Conservation (phyloP, 2,797 vertebrate genomes). For the Erethizon dorsatum region DNA sequence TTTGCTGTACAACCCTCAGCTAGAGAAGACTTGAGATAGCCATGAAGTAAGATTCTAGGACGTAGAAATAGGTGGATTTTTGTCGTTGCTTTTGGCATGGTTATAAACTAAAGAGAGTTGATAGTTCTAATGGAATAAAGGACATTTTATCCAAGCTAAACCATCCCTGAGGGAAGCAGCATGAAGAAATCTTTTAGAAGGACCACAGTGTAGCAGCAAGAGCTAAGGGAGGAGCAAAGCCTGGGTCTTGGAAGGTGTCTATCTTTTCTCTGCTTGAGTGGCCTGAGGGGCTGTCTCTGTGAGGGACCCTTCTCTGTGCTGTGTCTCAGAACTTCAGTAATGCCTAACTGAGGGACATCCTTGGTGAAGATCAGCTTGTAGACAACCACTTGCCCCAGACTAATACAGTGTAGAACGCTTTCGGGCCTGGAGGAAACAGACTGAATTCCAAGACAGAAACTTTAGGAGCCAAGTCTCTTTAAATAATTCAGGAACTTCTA, state of each 20-base stretch:
- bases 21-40: slow-evolving; percentile 43
- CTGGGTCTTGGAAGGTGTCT: neutral
- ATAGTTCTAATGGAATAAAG: slow-evolving; percentile 55
- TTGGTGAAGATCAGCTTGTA: slow-evolving; percentile 15
- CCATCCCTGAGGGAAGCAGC: neutral
- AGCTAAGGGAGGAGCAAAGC: slow-evolving; percentile 53
- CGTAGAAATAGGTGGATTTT: slow-evolving; percentile 35
- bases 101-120: slow-evolving; percentile 62
- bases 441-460: slow-evolving; percentile 51
- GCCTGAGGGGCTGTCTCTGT: neutral
- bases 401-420: slow-evolving; percentile 54
- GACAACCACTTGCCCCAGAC: neutral
- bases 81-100: slow-evolving; percentile 50
- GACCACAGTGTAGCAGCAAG: neutral
- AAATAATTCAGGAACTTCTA: slow-evolving; percentile 59
- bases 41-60: slow-evolving; percentile 3
- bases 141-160: slow-evolving; percentile 46
- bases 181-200: slow-evolving; percentile 38
- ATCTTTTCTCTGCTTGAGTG: neutral
- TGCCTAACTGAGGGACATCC: neutral
- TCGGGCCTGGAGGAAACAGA: neutral
- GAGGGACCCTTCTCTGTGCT: neutral
- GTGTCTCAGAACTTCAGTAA: slow-evolving; percentile 1
- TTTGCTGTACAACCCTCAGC: neutral
- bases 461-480: slow-evolving; percentile 24